Base-by-base conservation (phyloP, 1,140 invertebrate genomes). In the Caerostris extrusa region DNA sequence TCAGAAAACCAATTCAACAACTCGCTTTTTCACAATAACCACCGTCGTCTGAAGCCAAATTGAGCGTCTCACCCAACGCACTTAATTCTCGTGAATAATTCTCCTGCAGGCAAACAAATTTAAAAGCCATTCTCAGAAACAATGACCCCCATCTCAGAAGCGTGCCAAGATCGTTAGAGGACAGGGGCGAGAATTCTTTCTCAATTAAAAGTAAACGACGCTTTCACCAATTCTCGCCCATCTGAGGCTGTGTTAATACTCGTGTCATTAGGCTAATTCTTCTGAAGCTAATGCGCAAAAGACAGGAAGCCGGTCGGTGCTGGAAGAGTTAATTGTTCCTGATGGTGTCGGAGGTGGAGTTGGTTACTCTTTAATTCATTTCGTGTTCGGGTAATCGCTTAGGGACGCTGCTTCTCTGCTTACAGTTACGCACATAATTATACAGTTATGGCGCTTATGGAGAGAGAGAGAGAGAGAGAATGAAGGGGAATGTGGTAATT, bases 281-380 rank as follows among this genome's bases (percentile, higher is more conserved):
- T 77, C 17, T 17, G 69, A n/a, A 77, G 69, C 50, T 77, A 77
- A 77, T 77, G 34, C 19, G 19, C 34, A 14, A 14, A 14, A 34
- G 34, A 77, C 69, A 77, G 69, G 69, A 77, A 77, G 19, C 69
- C 34, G 69, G 34, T n/a, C 69, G 19, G 2, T 34, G 19, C 34
- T 34, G 34, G 34, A 34, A 34, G 69, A 34, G 69, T 50, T 77
- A 77, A 77, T 77, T 77, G 69, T 10, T 53, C 19, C 4, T 77
- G 69, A 77, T 50, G 69, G 69, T 3, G 7, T 77, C 19, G 19
- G 10, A 12, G 3, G 69, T 5, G 19, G 34, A 77, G 69, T 77
- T 50, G 19, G 69, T 77, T 77, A 77, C 69, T 77, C 50, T 77
- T 77, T 77, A 77, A 77, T 77, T 77, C 69, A 50, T 77, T 77